These are phyloP conservation scores for Delichon dasypus DNA, from an alignment of 2,797 vertebrate species.

Conservation along the genomic window DNA sequence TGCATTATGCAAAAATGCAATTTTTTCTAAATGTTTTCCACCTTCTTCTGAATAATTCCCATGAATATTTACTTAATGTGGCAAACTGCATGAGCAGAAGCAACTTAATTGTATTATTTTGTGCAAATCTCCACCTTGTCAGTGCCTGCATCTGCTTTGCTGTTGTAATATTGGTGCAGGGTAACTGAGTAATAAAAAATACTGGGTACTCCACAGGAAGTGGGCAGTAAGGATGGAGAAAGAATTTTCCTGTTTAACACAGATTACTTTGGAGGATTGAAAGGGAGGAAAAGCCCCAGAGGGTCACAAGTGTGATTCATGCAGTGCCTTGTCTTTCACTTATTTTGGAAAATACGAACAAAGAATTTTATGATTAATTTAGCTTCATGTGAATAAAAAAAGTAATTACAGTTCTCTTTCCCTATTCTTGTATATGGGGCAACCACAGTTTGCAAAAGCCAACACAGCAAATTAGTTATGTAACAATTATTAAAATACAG, in stretches of 20 bases:
- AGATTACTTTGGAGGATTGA: background rate
- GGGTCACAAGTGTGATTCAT: background rate
- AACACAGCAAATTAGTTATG: background rate
- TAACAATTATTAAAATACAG: background rate
- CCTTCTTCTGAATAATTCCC: slow-evolving; percentile 52
- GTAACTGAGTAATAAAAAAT: slow-evolving; percentile 39
- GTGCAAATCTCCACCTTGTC: slow-evolving; percentile 56
- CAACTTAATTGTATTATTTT: slow-evolving; percentile 68
- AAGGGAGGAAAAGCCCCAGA: background rate
- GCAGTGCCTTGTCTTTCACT: background rate
- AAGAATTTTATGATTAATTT: background rate
- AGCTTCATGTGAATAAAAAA: background rate
- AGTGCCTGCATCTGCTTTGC: slow-evolving; percentile 45
- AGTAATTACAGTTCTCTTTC: background rate
- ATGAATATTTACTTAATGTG: slow-evolving; percentile 51
- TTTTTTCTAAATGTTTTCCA: slow-evolving; percentile 6
- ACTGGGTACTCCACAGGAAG: background rate
- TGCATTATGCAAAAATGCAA: background rate
- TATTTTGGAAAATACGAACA: background rate
- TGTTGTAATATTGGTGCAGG: background rate
- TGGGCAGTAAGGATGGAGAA: background rate
- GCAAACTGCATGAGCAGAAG: slow-evolving; percentile 55
- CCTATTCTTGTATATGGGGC: background rate
- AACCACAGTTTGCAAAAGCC: background rate
- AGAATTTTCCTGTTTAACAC: background rate